Evolutionary conservation across 1,140 invertebrate genomes (phyloP).

Genomic region (Euwallacea fornicatus): DNA sequence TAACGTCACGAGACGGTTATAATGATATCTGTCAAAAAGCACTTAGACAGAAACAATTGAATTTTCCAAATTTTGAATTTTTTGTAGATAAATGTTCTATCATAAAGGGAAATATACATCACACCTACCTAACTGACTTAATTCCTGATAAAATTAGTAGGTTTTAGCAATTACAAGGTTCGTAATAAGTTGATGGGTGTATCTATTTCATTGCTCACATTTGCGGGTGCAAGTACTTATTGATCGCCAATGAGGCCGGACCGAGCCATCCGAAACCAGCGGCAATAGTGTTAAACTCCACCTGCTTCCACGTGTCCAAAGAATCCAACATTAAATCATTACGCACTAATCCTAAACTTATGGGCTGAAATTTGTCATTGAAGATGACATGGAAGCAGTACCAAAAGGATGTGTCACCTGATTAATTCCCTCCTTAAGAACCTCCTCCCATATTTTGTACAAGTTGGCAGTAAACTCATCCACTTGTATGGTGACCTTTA

Average conservation of each 20-base stretch:
- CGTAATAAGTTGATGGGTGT: too few relatives aligned
- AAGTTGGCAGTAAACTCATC: constrained; percentile 85
- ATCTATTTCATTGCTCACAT: too few relatives aligned
- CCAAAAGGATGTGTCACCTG: constrained; percentile 65
- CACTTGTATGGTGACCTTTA: constrained; percentile 79
- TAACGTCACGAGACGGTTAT: too few relatives aligned
- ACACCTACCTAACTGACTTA: too few relatives aligned
- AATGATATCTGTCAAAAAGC: too few relatives aligned
- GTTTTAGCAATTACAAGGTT: too few relatives aligned
- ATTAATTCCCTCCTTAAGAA: constrained; percentile 72
- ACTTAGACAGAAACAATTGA: too few relatives aligned
- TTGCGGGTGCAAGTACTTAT: constrained; percentile 57
- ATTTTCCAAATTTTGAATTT: too few relatives aligned
- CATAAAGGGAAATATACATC: too few relatives aligned
- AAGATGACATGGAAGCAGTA: too few relatives aligned
- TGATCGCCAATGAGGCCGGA: constrained; percentile 68
- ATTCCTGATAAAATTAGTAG: too few relatives aligned
- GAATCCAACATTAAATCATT: constrained; percentile 79
- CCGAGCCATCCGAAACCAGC: constrained; percentile 92
- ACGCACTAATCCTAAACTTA: constrained; percentile 72
- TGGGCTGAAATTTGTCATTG: constrained; percentile 54
- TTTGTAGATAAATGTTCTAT: too few relatives aligned
- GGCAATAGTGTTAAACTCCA: constrained; percentile 96
- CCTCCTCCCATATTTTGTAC: constrained; percentile 82
- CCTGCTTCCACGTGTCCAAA: constrained; percentile 80